These are phyloP conservation scores for Fringilla coelebs DNA, from an alignment of 2,797 vertebrate species.

Conservation along the genomic window DNA sequence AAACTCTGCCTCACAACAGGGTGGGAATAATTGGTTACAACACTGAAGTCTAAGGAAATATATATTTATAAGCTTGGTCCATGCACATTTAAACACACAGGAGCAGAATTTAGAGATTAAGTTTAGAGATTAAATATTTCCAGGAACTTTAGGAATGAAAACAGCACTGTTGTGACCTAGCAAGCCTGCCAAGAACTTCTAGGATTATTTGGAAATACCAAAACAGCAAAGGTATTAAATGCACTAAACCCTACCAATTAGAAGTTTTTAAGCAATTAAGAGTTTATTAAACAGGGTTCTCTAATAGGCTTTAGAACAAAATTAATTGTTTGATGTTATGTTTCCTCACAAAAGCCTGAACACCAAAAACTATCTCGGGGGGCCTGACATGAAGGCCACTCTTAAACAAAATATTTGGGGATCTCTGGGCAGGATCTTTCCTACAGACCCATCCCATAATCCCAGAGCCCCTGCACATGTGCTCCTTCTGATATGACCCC, in stretches of 20 bases:
- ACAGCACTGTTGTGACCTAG: neutral
- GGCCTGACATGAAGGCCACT: accelerated
- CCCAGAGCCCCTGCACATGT: neutral
- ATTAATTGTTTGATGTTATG: neutral
- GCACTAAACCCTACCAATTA: neutral
- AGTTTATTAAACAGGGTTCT: neutral
- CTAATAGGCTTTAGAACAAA: neutral
- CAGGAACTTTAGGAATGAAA: neutral
- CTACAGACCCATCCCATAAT: neutral
- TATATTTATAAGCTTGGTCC: neutral
- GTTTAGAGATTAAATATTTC: neutral
- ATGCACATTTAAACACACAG: neutral
- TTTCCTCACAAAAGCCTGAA: neutral
- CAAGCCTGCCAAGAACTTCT: neutral
- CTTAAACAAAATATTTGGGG: neutral
- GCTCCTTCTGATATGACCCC: neutral
- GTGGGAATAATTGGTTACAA: neutral
- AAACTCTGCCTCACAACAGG: neutral
- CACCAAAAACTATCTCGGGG: accelerated
- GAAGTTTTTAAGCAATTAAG: neutral
- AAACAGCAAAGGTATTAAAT: neutral
- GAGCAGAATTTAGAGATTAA: neutral
- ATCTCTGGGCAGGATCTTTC: neutral
- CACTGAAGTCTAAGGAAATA: neutral
- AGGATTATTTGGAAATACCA: neutral